Base-by-base conservation (phyloP, 1,140 invertebrate species). In the Temnothorax longispinosus region DNA sequence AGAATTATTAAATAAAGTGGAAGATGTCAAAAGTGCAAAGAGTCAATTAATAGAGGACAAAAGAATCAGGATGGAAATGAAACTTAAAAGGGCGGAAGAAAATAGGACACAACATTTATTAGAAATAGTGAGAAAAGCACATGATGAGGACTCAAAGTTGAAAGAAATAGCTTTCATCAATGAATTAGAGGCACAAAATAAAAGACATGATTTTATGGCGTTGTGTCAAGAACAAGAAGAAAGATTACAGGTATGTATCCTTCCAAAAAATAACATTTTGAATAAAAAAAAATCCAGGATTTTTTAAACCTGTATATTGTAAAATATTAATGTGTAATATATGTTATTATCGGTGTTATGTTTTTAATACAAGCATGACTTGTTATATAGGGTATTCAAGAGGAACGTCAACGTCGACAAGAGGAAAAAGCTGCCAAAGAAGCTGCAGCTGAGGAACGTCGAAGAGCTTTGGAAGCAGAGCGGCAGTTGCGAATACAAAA, bases 131-230 rank as follows among this genome's bases (percentile, higher is more conserved):
- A 97, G 97, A 80, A 99, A 99, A 95, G 99, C 99, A 2, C 99
- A 99, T 91, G 99, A 99, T 92, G 99, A 99, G 95, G 99, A 99
- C 89, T 98, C 99, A 62, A 99, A 99, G 95, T 96, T 99, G 0
- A 98, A 98, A 91, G 99, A 99, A 96, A 99, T 99, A 86, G 99
- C 98, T 44, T 99, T 99, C 94, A 99, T 99, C 76, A 99, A 99
- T 95, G 98, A 98, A 92, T 95, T 99, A 3, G 98, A 99, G 93
- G 99, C 99, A 2, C 98, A 99, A 95, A 99, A 99, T 94, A 98
- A 99, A 92, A 96, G 98, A 5, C 97, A 99, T 93, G 99, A 99
- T 95, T 97, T 99, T 90, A 96, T 98, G 89, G 97, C 97, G 13
- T 96, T 97, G 47, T 97, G 97, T 90, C 97, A 98, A 86, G 97